phyloP scores from a whole-genome alignment of 2,113 vertebrate genomes.

The Odontophorus gujanensis region DNA sequence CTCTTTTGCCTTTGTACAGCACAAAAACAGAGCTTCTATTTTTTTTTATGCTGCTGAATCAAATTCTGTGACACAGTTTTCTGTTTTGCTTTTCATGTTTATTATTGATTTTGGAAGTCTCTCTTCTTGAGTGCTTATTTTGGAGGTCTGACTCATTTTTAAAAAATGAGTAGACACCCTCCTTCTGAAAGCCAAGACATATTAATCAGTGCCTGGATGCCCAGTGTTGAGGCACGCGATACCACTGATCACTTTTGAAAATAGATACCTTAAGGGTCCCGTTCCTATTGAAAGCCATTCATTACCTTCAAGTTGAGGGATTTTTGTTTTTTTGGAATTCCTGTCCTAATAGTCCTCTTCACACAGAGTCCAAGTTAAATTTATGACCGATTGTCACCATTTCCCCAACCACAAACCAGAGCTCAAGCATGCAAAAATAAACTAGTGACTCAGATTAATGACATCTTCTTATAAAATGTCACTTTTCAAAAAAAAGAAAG shows the following conservation, averaged over 20 bases:
- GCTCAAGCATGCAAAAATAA: slow-evolving; percentile 50
- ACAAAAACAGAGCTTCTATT: slow-evolving; percentile 5
- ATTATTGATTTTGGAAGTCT: slow-evolving; percentile 64
- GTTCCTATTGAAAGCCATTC: slow-evolving; percentile 22
- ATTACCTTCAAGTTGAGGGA: slow-evolving; percentile 24
- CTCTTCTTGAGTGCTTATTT: slow-evolving; percentile 19
- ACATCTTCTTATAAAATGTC: slow-evolving; percentile 44
- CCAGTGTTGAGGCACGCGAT: slow-evolving; percentile 2
- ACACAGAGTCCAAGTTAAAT: slow-evolving; percentile 43
- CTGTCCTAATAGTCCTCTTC: slow-evolving; percentile 50
- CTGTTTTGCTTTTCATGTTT: slow-evolving; percentile 58
- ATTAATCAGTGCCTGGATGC: slow-evolving; percentile 18
- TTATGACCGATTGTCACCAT: slow-evolving; percentile 60
- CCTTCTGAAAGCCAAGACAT: slow-evolving; percentile 28
- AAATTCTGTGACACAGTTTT: slow-evolving; percentile 43
- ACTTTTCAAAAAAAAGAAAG: slow-evolving; percentile 69
- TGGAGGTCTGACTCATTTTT: slow-evolving; percentile 44
- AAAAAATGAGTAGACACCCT: slow-evolving; percentile 47
- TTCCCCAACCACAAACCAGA: slow-evolving; percentile 59
- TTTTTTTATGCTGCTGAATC: slow-evolving; percentile 27
- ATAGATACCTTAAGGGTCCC: neutral
- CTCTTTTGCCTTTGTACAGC: slow-evolving; percentile 38
- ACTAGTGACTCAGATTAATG: slow-evolving; percentile 56
- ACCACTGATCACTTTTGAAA: neutral
- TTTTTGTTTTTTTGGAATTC: slow-evolving; percentile 42